Evolutionary conservation across 2,113 vertebrate genomes (phyloP).

Genomic region (Elephas maximus): DNA sequence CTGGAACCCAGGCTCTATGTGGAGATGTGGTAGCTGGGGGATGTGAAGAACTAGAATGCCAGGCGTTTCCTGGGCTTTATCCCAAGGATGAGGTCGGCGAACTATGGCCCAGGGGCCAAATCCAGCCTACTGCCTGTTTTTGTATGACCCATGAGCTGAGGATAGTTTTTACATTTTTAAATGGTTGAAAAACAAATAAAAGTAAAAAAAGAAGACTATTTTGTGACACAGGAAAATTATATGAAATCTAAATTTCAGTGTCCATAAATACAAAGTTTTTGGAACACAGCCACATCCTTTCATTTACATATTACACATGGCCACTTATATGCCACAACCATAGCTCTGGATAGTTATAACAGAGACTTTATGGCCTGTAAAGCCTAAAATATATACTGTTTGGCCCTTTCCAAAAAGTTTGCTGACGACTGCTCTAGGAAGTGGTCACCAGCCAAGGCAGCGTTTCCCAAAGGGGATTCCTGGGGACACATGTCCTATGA

Average conservation of each 20-base stretch:
- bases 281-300: background rate
- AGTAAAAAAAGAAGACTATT: background rate
- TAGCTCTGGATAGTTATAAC: background rate
- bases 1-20: rapidly evolving
- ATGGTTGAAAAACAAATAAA: background rate
- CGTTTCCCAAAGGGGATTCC: background rate
- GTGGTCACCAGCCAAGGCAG: background rate
- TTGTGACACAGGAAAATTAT: constrained; percentile 1
- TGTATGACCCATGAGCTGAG: background rate
- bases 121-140: background rate
- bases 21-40: background rate
- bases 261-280: background rate
- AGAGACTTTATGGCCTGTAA: background rate
- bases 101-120: rapidly evolving
- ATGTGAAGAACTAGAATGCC: rapidly evolving
- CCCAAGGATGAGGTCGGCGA: background rate
- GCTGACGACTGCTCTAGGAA: background rate
- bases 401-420: background rate
- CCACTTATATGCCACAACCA: background rate
- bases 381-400: background rate
- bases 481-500: background rate
- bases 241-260: background rate
- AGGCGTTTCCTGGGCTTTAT: too few relatives aligned
- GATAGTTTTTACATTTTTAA: background rate
- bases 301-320: background rate